Evolutionary conservation across 1,140 invertebrate species (phyloP).

Genomic region (Cotesia chilonis): DNA sequence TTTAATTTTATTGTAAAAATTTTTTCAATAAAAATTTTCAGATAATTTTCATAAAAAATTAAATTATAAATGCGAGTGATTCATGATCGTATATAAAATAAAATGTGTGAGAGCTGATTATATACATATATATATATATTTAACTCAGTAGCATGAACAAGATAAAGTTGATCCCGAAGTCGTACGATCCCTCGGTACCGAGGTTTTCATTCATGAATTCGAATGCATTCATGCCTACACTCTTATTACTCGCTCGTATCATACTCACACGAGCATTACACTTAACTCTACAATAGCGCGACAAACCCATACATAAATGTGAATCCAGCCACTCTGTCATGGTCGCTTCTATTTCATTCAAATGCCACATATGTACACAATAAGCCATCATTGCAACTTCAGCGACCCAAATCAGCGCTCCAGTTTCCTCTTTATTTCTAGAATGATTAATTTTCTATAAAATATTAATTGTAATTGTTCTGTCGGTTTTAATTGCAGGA

Average conservation of each 20-base stretch:
- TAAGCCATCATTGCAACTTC: neutral
- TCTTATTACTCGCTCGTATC: slow-evolving; percentile 33
- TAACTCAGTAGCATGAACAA: slow-evolving; percentile 25
- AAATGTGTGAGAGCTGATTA: neutral
- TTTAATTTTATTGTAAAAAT: no score
- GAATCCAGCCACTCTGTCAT: neutral
- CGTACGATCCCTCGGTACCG: slow-evolving; percentile 32
- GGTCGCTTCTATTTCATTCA: slow-evolving; percentile 18
- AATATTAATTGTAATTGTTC: neutral
- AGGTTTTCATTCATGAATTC: slow-evolving; percentile 44
- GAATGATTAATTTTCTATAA: neutral
- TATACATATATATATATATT: neutral
- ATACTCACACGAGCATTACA: slow-evolving; percentile 2
- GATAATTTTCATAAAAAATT: no score
- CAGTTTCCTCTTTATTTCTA: neutral
- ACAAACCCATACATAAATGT: no score
- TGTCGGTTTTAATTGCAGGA: slow-evolving; percentile 42
- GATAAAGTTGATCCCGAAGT: slow-evolving; percentile 30
- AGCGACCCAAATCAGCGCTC: slow-evolving; percentile 5
- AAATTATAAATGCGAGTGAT: no score
- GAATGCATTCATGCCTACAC: slow-evolving; percentile 38
- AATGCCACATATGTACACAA: slow-evolving; percentile 10
- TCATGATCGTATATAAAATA: neutral
- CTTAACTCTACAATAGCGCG: no score
- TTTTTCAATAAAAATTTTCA: no score